Evolutionary conservation across 2,113 vertebrate species (phyloP).

Genomic region (Apodemus sylvaticus): DNA sequence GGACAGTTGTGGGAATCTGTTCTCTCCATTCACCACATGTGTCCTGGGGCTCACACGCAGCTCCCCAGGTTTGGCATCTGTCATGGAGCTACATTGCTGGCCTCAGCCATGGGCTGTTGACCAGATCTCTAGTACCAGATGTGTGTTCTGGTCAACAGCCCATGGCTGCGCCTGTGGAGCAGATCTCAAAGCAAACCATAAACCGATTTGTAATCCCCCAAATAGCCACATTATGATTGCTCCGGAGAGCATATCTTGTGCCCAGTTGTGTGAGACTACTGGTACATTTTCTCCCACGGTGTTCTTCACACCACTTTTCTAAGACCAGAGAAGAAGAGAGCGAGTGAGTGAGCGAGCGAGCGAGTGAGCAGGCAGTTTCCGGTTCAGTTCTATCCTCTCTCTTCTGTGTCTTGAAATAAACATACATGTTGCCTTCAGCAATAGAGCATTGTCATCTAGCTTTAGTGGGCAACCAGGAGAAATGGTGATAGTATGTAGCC

Average conservation of each 20-base stretch:
- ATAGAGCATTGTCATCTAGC: background rate
- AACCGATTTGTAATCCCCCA: too few species aligned
- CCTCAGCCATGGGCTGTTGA: background rate
- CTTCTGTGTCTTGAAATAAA: too few species aligned
- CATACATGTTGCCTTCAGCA: background rate
- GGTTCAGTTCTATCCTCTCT: background rate
- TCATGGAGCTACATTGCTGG: background rate
- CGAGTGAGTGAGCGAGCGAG: too few species aligned
- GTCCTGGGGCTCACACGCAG: background rate
- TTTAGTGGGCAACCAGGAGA: too few species aligned
- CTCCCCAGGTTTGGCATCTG: background rate
- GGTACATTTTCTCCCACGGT: background rate
- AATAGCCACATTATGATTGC: too few species aligned
- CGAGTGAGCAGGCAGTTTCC: background rate
- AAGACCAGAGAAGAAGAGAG: background rate
- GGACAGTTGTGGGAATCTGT: background rate
- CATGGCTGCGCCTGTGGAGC: background rate
- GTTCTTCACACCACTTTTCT: too few species aligned
- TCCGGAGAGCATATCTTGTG: background rate
- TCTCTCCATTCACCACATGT: too few species aligned
- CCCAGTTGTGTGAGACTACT: background rate
- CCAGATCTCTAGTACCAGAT: background rate
- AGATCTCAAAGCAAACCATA: background rate
- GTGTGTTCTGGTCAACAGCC: too few species aligned
- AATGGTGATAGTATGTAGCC: too few species aligned